A percentile compares a stretch with the other conserved stretches of the same genome.
These are phyloP conservation scores for Galaxea fascicularis DNA, from an alignment of 92 coral and sea anemone species.

Conservation along the genomic window DNA sequence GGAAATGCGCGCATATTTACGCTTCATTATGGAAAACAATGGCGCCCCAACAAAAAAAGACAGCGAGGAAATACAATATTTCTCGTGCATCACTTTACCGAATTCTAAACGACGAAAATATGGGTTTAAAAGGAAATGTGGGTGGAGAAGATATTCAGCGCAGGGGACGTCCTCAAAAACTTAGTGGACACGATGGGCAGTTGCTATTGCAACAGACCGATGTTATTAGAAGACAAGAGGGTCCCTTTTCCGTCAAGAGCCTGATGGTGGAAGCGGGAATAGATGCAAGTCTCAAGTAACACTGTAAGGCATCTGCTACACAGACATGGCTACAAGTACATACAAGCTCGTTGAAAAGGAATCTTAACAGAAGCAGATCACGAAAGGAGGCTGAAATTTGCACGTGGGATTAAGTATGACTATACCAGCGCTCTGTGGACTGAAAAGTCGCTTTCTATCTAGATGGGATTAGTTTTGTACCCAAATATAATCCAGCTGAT, in stretches of 20 bases:
- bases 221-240: slow-evolving; percentile 26
- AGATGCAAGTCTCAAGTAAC: background rate
- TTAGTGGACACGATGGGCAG: slow-evolving; percentile 17
- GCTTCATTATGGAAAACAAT: slow-evolving; percentile 1
- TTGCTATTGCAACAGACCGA: slow-evolving; percentile 16
- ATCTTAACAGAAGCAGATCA: slow-evolving; percentile 12
- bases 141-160: too few relatives aligned
- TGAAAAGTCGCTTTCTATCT: too few relatives aligned
- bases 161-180: slow-evolving; percentile 33
- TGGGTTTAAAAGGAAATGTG: background rate
- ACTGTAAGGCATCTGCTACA: slow-evolving; percentile 34
- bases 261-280: slow-evolving; percentile 38
- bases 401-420: slow-evolving; percentile 2
- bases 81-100: slow-evolving; percentile 36
- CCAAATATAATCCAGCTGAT: too few relatives aligned
- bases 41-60: slow-evolving; percentile 17
- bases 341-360: slow-evolving; percentile 39
- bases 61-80: background rate
- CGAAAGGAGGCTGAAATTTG: slow-evolving; percentile 21
- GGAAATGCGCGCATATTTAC: background rate
- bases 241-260: slow-evolving; percentile 29
- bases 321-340: slow-evolving; percentile 31
- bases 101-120: slow-evolving; percentile 12
- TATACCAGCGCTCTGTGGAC: background rate
- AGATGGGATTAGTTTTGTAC: too few relatives aligned